Evolutionary conservation across 2,113 vertebrate genomes (phyloP), one percentile per base, ranked within the genome.

Genomic region (Sakesphorus luctuosus): DNA sequence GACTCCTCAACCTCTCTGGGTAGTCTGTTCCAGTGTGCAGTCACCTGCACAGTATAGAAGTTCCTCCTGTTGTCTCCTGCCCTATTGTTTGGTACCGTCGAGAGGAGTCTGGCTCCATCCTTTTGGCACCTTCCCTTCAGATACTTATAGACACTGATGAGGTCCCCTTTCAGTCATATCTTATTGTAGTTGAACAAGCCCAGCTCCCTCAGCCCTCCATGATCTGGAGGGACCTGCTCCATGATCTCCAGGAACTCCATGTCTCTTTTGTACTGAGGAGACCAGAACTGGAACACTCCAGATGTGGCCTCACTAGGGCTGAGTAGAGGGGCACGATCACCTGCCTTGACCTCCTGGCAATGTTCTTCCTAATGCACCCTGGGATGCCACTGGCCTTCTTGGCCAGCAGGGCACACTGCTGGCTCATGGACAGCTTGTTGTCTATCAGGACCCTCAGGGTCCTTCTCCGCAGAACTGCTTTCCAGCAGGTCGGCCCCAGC

Each of bases 131-230:
- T 6, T 89, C 38, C 5, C n/a, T 61, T 61, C 46, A 46, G 77
- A 38, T 38, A 13, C 4, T 53, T n/a, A 33, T 5, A 33, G 33
- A 38, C 18, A n/a, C 11, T 46, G 28, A 9, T 11, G 1, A 67
- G 7, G 23, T 67, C 19, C 1, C 18, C 8, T 19, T 53, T 67
- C 61, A 24, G 3, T 29, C 1, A 0, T 61, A 1, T 58, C 31
- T 58, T 73, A 3, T 59, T 1, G 2, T 13, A 6, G 2, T 28
- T 52, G 28, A 75, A 20, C 19, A 59, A 53, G 10, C 68, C 15
- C 59, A 81, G 31, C 17, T 56, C 25, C 5, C 59, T 58, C 14
- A 89, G n/a, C n/a, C n/a, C n/a, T n/a, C n/a, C n/a, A n/a, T n/a
- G n/a, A n/a, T n/a, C n/a, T n/a, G n/a, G n/a, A n/a, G n/a, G n/a